These are phyloP conservation scores for Cheilosia variabilis DNA, from an alignment of 2,888 invertebrate species.

Conservation along the genomic window DNA sequence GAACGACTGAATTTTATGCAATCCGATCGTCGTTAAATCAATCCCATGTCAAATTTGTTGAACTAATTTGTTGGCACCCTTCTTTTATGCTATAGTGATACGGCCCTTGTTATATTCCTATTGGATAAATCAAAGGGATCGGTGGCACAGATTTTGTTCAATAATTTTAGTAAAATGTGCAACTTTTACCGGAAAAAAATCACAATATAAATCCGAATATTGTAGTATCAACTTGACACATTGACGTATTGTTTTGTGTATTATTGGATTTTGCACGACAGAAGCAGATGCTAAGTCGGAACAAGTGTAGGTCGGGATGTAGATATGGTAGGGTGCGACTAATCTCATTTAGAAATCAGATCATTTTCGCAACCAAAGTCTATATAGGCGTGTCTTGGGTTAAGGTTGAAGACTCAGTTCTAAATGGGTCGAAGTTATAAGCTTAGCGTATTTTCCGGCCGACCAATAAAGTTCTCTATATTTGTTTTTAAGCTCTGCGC, in stretches of 20 bases:
- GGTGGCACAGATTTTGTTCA: conserved; percentile 16
- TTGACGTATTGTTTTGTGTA: conserved; percentile 42
- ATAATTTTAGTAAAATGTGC: conserved; percentile 52
- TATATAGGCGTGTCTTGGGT: too few relatives aligned
- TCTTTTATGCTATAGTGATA: neutral
- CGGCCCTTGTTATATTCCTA: conserved; percentile 16
- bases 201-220: conserved; percentile 3
- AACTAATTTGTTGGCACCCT: conserved; percentile 65
- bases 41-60: conserved; percentile 71
- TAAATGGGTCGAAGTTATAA: too few relatives aligned
- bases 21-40: conserved; percentile 72
- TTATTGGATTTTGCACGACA: conserved; percentile 25
- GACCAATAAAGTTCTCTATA: too few relatives aligned
- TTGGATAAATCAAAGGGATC: conserved; percentile 20
- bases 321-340: neutral
- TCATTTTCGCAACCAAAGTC: too few relatives aligned
- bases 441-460: too few relatives aligned
- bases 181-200: conserved; percentile 45
- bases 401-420: too few relatives aligned
- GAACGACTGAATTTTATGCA: conserved; percentile 58
- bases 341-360: neutral
- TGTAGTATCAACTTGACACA: conserved; percentile 39
- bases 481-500: too few relatives aligned
- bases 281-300: conserved; percentile 45
- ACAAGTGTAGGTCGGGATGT: neutral